Evolutionary conservation across 2,113 vertebrate genomes (phyloP).

Genomic region (Cephalophus harveyi): DNA sequence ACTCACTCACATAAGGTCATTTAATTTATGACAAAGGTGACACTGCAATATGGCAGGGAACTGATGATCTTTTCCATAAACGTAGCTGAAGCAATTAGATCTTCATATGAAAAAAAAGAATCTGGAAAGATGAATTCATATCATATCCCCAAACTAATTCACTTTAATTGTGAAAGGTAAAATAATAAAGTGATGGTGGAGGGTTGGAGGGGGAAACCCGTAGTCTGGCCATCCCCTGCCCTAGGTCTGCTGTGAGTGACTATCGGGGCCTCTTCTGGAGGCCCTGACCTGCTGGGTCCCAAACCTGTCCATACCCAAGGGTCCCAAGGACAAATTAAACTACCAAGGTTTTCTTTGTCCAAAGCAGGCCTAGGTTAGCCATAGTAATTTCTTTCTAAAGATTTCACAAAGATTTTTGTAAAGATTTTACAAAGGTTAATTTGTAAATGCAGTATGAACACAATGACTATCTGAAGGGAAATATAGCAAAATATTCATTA

Average conservation of each 20-base stretch:
- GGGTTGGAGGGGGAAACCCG: too few relatives aligned
- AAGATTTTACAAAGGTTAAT: background rate
- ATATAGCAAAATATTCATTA: background rate
- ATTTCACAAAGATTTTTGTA: background rate
- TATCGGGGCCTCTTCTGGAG: background rate
- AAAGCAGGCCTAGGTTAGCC: background rate
- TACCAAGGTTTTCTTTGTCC: background rate
- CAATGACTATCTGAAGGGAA: background rate
- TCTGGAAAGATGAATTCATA: background rate
- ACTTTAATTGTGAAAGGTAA: background rate
- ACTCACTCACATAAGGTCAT: background rate
- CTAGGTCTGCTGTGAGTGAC: too few relatives aligned
- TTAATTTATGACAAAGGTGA: constrained; percentile 58
- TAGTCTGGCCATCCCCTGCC: background rate
- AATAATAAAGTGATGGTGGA: background rate
- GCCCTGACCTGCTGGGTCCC: background rate
- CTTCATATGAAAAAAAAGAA: background rate
- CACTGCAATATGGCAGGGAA: background rate
- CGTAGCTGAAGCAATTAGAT: background rate
- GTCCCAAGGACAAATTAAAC: background rate
- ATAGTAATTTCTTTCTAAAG: background rate
- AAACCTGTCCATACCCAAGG: background rate
- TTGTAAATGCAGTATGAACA: background rate
- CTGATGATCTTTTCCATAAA: constrained; percentile 30
- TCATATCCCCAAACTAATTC: background rate